Conservation (phyloP, 2,113 vertebrate genomes). For the Poicephalus meyeri region DNA sequence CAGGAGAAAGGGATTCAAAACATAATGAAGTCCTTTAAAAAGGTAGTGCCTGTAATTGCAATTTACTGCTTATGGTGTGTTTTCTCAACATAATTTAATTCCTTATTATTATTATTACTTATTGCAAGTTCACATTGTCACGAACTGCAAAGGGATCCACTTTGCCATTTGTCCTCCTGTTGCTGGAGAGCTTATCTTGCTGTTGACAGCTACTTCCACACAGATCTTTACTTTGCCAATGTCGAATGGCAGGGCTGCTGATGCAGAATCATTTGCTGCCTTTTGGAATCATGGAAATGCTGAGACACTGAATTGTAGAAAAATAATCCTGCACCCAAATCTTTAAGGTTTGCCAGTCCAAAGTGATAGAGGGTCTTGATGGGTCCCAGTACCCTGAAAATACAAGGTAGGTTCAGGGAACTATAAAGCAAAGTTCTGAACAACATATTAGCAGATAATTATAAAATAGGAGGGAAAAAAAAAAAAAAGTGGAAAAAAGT, state of each 20-base stretch:
- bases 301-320: not conserved
- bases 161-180: not conserved
- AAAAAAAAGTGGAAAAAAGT: not conserved
- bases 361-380: not conserved
- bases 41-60: not conserved
- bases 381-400: not conserved
- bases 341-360: not conserved
- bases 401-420: not conserved
- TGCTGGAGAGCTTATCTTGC: not conserved
- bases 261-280: not conserved
- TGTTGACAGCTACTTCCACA: not conserved
- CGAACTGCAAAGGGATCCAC: not conserved
- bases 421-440: not conserved
- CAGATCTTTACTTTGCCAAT: not conserved
- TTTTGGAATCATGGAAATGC: not conserved
- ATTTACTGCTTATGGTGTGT: not conserved
- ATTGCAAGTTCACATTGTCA: not conserved
- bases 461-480: not conserved
- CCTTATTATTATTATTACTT: not conserved
- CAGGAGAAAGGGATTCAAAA: not conserved
- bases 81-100: not conserved
- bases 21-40: not conserved
- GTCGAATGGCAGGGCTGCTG: not conserved
- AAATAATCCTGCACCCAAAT: not conserved
- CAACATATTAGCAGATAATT: not conserved